phyloP scores from a whole-genome alignment of 2,113 vertebrate genomes.

The Oreamnos americanus region DNA sequence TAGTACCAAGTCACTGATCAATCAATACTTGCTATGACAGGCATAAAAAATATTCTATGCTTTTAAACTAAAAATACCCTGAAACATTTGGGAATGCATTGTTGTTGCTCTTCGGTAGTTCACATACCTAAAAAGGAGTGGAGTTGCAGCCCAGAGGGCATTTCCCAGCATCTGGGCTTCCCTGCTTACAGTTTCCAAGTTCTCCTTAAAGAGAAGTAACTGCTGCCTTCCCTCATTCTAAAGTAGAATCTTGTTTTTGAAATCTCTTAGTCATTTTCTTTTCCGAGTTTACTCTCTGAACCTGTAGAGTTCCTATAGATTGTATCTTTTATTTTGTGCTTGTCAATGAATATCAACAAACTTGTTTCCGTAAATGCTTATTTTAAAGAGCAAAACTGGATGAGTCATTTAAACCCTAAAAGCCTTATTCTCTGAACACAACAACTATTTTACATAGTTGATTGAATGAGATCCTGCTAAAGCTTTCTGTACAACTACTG shows the following conservation, averaged over 20 bases:
- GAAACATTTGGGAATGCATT: neutral
- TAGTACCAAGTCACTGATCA: neutral
- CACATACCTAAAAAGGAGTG: conserved; percentile 20
- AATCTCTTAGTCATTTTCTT: neutral
- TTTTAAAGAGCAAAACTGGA: neutral
- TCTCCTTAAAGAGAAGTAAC: neutral
- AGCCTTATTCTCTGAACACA: neutral
- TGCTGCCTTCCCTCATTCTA: neutral
- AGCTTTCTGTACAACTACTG: neutral
- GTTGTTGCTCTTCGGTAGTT: neutral
- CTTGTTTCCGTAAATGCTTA: neutral
- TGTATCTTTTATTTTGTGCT: neutral
- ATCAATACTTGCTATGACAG: neutral
- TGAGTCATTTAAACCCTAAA: neutral
- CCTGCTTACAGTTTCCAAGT: neutral
- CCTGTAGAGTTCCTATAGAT: neutral
- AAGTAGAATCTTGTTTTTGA: neutral
- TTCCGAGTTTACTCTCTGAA: neutral
- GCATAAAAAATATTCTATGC: neutral
- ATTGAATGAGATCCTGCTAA: neutral
- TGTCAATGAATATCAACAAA: neutral
- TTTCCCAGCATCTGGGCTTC: neutral
- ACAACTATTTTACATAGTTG: neutral
- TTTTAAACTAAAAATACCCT: conserved; percentile 18
- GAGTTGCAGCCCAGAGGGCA: neutral